phyloP scores from a whole-genome alignment of 2,113 vertebrate genomes.

The Heterochromis multidens region DNA sequence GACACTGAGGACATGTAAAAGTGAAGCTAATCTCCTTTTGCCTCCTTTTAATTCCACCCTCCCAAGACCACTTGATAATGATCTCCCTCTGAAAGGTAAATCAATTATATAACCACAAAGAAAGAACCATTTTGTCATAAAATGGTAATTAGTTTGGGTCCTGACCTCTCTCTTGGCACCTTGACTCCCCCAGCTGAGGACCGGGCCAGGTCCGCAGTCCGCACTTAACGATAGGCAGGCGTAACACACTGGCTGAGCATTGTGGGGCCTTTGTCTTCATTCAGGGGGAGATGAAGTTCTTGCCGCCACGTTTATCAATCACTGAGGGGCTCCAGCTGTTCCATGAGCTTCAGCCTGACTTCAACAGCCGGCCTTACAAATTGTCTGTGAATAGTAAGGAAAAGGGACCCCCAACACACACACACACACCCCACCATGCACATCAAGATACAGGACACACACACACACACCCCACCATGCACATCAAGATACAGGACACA shows the following conservation, averaged over 20 bases:
- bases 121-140: slow-evolving; percentile 79
- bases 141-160: slow-evolving; percentile 83
- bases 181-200: slow-evolving; percentile 94
- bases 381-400: slow-evolving; percentile 97
- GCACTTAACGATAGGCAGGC: slow-evolving; percentile 97
- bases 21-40: slow-evolving; percentile 30
- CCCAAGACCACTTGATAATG: slow-evolving; percentile 66
- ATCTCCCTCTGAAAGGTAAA: slow-evolving; percentile 80
- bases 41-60: slow-evolving; percentile 33
- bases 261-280: slow-evolving; percentile 98
- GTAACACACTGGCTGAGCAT: slow-evolving; percentile 93
- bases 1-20: slow-evolving; percentile 24
- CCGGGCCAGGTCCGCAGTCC: slow-evolving; percentile 85
- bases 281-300: slow-evolving; percentile 98
- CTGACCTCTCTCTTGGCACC: slow-evolving; percentile 91
- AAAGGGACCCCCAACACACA: slow-evolving; percentile 71
- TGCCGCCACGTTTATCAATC: slow-evolving; percentile 98
- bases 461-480: background rate
- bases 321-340: slow-evolving; percentile 99
- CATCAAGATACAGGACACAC: too few species aligned
- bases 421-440: background rate
- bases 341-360: slow-evolving; percentile 91
- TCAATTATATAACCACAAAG: slow-evolving; percentile 80
- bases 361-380: slow-evolving; percentile 98
- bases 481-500: background rate